These are phyloP conservation scores for Porites evermanni DNA, from an alignment of 92 coral and sea anemone species.

Conservation along the genomic window DNA sequence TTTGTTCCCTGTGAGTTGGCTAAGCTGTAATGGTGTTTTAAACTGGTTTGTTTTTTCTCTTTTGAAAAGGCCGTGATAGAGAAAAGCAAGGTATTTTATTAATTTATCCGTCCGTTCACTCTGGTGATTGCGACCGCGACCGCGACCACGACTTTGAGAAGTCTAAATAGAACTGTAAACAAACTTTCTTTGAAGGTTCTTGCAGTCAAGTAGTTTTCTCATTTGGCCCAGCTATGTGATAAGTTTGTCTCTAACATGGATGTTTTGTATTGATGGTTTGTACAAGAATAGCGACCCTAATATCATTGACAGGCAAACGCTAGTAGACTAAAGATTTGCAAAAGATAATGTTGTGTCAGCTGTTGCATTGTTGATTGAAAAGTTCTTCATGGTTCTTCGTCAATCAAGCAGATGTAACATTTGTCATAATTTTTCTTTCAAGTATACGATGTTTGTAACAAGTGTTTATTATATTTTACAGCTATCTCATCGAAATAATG, in stretches of 20 bases:
- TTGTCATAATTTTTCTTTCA: neutral
- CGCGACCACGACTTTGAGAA: constrained; percentile 13
- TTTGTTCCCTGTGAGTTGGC: neutral
- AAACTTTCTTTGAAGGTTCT: neutral
- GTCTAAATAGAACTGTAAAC: constrained; percentile 27
- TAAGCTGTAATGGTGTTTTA: neutral
- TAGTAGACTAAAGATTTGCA: neutral
- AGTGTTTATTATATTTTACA: constrained; percentile 26
- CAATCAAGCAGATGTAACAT: neutral
- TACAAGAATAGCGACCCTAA: neutral
- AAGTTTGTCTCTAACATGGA: neutral
- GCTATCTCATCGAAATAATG: constrained; percentile 89
- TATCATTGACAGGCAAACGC: no score
- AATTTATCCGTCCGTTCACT: neutral
- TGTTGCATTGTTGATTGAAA: neutral
- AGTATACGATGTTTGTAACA: neutral
- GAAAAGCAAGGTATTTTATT: neutral
- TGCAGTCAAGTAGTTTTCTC: neutral
- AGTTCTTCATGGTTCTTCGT: neutral
- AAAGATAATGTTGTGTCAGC: constrained; percentile 12
- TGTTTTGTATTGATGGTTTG: no score
- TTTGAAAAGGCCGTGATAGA: neutral
- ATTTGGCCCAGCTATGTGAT: neutral
- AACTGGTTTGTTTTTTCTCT: neutral
- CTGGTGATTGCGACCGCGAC: neutral